These are phyloP conservation scores for Peromyscus aztecus DNA, from an alignment of 2,797 vertebrate species.

Conservation along the genomic window DNA sequence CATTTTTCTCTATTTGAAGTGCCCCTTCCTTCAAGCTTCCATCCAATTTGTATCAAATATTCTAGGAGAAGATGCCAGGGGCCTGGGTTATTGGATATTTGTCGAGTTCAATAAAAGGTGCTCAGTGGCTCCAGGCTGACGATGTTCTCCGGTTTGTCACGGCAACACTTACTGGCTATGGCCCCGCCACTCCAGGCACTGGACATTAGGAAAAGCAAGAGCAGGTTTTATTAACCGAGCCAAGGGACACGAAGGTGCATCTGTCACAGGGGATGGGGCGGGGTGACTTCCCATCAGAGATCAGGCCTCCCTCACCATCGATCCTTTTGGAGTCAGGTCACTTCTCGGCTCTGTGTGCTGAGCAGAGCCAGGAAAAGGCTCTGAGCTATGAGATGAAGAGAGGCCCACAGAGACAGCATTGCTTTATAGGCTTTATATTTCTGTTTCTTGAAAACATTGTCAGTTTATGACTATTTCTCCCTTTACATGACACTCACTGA, in stretches of 20 bases:
- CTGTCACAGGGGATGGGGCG: not conserved
- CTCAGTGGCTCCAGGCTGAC: slow-evolving; percentile 28
- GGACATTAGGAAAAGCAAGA: slow-evolving; percentile 65
- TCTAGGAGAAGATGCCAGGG: slow-evolving; percentile 42
- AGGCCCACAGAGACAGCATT: not conserved
- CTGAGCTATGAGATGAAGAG: not conserved
- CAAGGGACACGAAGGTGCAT: not conserved
- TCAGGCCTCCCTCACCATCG: not conserved
- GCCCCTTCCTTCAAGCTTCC: slow-evolving; percentile 11
- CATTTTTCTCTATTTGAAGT: not conserved
- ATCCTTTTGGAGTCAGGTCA: not conserved
- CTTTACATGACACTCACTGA: not conserved
- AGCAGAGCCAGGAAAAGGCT: not conserved
- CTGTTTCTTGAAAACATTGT: slow-evolving; percentile 19
- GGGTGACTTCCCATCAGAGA: not conserved
- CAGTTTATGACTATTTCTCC: not conserved
- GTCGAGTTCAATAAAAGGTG: slow-evolving; percentile 72
- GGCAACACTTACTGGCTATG: not conserved
- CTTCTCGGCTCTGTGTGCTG: not conserved
- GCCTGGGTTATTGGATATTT: slow-evolving; percentile 67
- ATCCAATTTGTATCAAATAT: slow-evolving; percentile 58
- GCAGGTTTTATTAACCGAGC: slow-evolving; percentile 59
- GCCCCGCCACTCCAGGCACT: slow-evolving; percentile 30
- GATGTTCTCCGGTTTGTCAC: slow-evolving; percentile 50
- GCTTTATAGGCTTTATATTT: not conserved